phyloP scores from a whole-genome alignment of 2,797 vertebrate genomes.

The Leptoclinus maculatus region DNA sequence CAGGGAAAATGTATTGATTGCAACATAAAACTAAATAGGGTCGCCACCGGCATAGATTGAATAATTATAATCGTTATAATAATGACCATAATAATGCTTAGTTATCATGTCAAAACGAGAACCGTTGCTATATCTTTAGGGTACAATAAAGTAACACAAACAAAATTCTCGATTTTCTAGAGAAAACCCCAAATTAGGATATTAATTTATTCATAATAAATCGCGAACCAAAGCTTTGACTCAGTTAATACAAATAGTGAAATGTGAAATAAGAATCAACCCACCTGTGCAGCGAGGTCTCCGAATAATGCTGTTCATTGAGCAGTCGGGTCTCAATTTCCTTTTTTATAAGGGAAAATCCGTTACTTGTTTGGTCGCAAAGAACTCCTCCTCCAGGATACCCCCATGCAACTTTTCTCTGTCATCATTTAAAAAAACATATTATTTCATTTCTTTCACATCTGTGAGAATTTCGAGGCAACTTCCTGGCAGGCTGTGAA shows the following conservation, averaged over 20 bases:
- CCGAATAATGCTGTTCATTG: slow-evolving; percentile 53
- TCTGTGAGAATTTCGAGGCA: slow-evolving; percentile 43
- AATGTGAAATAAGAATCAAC: slow-evolving; percentile 27
- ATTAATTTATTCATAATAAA: background rate
- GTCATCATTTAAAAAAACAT: slow-evolving; percentile 68
- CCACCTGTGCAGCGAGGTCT: slow-evolving; percentile 63
- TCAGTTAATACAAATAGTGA: background rate
- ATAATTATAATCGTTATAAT: background rate
- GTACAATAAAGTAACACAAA: background rate
- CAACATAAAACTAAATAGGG: background rate
- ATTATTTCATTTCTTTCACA: slow-evolving; percentile 54
- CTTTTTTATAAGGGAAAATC: slow-evolving; percentile 79
- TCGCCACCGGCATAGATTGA: background rate
- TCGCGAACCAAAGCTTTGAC: background rate
- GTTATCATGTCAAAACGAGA: background rate
- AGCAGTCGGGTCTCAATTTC: slow-evolving; percentile 64
- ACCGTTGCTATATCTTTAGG: background rate
- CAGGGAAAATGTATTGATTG: background rate
- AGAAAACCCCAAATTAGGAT: background rate
- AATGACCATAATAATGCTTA: background rate
- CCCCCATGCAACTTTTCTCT: slow-evolving; percentile 66
- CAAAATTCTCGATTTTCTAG: background rate
- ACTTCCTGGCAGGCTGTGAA: slow-evolving; percentile 14
- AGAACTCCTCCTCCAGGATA: slow-evolving; percentile 79
- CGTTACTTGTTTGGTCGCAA: slow-evolving; percentile 74